Conservation (phyloP, 2,797 vertebrate species). For the Brotula barbata region DNA sequence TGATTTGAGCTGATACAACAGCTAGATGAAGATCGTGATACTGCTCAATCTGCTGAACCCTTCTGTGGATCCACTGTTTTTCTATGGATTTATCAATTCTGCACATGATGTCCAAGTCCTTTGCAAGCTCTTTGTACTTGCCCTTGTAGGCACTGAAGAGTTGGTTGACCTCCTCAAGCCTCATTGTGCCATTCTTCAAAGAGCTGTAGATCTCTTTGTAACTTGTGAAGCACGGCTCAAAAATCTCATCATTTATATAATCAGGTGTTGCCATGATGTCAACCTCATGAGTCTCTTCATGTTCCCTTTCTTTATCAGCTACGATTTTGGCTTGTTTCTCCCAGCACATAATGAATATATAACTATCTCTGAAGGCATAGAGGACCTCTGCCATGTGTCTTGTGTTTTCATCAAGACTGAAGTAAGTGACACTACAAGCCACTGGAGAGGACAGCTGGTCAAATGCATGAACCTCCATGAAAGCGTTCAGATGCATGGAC, state of each 20-base stretch:
- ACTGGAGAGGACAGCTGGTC: slow-evolving; percentile 6
- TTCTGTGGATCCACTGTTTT: slow-evolving; percentile 78
- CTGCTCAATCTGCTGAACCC: slow-evolving; percentile 87
- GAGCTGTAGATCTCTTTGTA: slow-evolving; percentile 72
- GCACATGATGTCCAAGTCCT: slow-evolving; percentile 80
- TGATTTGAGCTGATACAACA: slow-evolving; percentile 82
- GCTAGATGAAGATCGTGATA: slow-evolving; percentile 90
- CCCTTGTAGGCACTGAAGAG: slow-evolving; percentile 79
- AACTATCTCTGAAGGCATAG: slow-evolving; percentile 75
- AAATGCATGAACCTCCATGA: slow-evolving; percentile 69
- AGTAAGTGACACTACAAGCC: slow-evolving; percentile 71
- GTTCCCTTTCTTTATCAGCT: background rate
- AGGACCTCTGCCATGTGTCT: slow-evolving; percentile 70
- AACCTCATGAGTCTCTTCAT: rapidly evolving
- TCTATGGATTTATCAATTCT: slow-evolving; percentile 34
- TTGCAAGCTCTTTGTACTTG: slow-evolving; percentile 75
- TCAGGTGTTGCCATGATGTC: slow-evolving; percentile 46
- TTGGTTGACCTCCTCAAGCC: slow-evolving; percentile 76
- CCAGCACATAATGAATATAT: slow-evolving; percentile 85
- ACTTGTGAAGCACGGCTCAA: slow-evolving; percentile 58
- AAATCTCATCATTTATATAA: slow-evolving; percentile 61
- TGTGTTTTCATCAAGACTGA: slow-evolving; percentile 72
- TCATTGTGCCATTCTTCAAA: slow-evolving; percentile 82
- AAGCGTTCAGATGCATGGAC: slow-evolving; percentile 56
- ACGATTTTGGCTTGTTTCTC: slow-evolving; percentile 62